phyloP scores from a whole-genome alignment of 1,140 invertebrate genomes.

The Arion vulgaris region DNA sequence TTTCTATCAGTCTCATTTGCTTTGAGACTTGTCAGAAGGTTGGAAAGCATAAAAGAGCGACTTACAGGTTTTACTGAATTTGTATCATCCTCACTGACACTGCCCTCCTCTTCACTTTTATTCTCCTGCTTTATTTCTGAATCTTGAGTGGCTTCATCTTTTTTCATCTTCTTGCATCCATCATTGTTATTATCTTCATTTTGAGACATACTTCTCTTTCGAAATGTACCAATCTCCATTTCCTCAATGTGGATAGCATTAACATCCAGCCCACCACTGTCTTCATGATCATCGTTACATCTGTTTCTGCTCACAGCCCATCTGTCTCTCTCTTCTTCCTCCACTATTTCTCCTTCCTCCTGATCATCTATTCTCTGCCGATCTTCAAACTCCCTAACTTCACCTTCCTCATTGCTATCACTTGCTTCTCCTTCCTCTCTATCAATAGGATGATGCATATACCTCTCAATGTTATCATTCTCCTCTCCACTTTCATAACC shows the following conservation, averaged over 20 bases:
- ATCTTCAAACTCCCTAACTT: not conserved
- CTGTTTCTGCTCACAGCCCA: not conserved
- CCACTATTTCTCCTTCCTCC: constrained; percentile 31
- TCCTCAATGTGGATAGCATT: constrained; percentile 23
- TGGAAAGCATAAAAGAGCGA: constrained; percentile 5
- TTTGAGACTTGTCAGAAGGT: not conserved
- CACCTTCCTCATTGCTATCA: constrained; percentile 23
- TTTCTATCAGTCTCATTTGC: not conserved
- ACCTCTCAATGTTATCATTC: not conserved
- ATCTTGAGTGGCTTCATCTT: constrained; percentile 2
- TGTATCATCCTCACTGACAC: constrained; percentile 10
- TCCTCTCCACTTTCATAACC: constrained; percentile 25
- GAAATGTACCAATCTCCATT: constrained; percentile 17
- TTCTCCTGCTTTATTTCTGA: not conserved
- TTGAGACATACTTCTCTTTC: constrained; percentile 15
- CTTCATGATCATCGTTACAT: not conserved
- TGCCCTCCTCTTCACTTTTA: not conserved
- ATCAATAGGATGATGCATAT: not conserved
- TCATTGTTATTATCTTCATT: constrained; percentile 18
- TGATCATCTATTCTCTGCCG: not conserved
- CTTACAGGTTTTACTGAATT: not conserved
- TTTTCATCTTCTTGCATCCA: not conserved
- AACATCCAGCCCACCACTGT: constrained; percentile 13
- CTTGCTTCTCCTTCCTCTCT: constrained; percentile 34
- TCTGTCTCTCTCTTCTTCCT: constrained; percentile 30